Base-by-base conservation (phyloP, 2,888 invertebrate genomes). In the Sarcophaga rosellei region DNA sequence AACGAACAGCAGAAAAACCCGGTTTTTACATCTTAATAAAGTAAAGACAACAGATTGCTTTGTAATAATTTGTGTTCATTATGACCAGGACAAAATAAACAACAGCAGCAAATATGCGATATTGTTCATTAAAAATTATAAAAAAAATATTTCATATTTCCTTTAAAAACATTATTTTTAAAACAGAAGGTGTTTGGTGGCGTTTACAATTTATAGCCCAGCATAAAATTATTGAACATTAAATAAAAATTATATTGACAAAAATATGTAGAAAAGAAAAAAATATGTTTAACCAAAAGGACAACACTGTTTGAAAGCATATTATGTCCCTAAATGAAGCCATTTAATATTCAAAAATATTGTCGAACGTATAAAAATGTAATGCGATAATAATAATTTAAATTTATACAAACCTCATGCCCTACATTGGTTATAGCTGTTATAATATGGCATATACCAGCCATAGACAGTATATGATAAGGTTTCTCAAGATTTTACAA, bases 11-110 rank as follows among this genome's bases (percentile, higher is more conserved):
- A 70, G 57, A 57, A 21, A 20, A 25, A 25, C 23, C 2, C 3
- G 0, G 4, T 66, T 15, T 15, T 44, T 4, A 63, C 8, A 25
- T 4, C n/a, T 17, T 53, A 53, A 23, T 57, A 53, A 3, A 73
- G 15, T 20, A 57, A 62, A 77, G 45, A 23, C 15, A 17, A n/a
- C 8, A 57, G 23, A 45, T 63, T 35, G 62, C 23, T 62, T 66
- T 66, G 15, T 53, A 35, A 44, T 53, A 66, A 59, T 35, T 73
- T 68, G 25, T 74, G 74, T 74, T 62, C 17, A 61, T 53, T 53
- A 53, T 17, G 53, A 53, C 15, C 12, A 53, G 12, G 17, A 53
- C 0, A 2, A 53, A 53, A 15, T 15, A 15, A 53, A 53, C 68
- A 61, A 74, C 62, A 66, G 10, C 35, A 35, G 8, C 35, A 35